phyloP scores from a whole-genome alignment of 2,797 vertebrate species.

The Rhodeus uyekii region DNA sequence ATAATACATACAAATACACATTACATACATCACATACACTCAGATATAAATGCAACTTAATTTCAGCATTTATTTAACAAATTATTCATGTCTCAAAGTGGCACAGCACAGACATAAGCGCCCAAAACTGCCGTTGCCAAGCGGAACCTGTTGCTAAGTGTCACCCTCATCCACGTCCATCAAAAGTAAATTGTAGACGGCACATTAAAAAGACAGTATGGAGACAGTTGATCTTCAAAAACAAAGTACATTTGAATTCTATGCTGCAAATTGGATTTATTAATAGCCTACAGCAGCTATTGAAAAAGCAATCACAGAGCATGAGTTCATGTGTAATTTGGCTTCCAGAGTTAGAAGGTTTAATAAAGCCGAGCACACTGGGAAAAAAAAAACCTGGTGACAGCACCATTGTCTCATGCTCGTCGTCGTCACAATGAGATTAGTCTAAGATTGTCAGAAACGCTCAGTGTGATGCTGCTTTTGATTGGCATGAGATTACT shows the following conservation, averaged over 20 bases:
- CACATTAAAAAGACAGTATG: conserved; percentile 36
- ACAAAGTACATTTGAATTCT: conserved; percentile 23
- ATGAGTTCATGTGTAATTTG: conserved; percentile 11
- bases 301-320: conserved; percentile 26
- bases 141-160: conserved; percentile 60
- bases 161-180: conserved; percentile 41
- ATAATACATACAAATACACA: conserved; percentile 67
- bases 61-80: conserved; percentile 20
- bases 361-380: conserved; percentile 14
- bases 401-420: conserved; percentile 29
- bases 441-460: conserved; percentile 37
- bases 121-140: conserved; percentile 53
- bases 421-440: conserved; percentile 26
- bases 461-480: background rate
- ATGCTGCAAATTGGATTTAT: conserved; percentile 20
- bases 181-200: conserved; percentile 22
- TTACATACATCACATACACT: background rate
- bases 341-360: conserved; percentile 32
- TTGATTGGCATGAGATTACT: conserved; percentile 32
- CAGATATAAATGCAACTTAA: background rate
- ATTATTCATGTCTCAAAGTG: conserved; percentile 32
- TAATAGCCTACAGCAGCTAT: conserved; percentile 18
- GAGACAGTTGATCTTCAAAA: conserved; percentile 20
- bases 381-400: background rate
- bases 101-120: conserved; percentile 22